Base-by-base conservation (phyloP, 2,113 vertebrate genomes). In the Dipodomys ordii region DNA sequence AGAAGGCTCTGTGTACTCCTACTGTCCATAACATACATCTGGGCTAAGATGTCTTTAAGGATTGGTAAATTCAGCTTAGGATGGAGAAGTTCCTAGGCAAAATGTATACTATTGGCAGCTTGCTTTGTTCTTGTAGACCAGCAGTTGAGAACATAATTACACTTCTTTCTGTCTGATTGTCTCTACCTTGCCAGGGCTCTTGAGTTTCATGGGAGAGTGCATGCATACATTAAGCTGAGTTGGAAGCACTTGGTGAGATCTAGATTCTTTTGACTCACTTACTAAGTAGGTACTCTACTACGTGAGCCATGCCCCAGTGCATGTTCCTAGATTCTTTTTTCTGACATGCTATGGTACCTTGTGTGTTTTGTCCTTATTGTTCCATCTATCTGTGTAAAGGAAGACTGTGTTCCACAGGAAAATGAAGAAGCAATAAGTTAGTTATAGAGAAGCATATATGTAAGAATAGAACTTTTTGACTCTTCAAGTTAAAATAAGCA, bases 401-500 rank as follows among this genome's bases (percentile, higher is more conserved):
- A 69, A 44, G 39, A n/a, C 65, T 53, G 10, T 32, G 39, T 82
- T 84, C 30, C 60, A 16, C 30, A 68, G 35, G 44, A 30, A 12
- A 32, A 15, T 68, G 27, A 44, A 53, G 35, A 53, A 53, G n/a
- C 44, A 22, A 35, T 39, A 30, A 87, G 32, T 78, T 53, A 23
- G 44, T 73, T 73, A 6, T 23, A 69, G 67, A 83, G 82, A 46
- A 53, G 39, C 46, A 28, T 57, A 13, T 67, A 7, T 90, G 49
- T 44, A 27, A 35, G 23, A 74, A 71, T 27, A 23, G 60, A 57
- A 25, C 83, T 92, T 79, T 83, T 71, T 46, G 62, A 62, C 11
- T 53, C 39, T 44, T 91, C 67, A 32, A n/a, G 30, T 89, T 95
- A 81, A 83, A 93, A 88, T 91, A 88, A 64, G 28, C 72, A 57